Conservation (phyloP, 2,888 invertebrate species). For the Pollenia labialis region DNA sequence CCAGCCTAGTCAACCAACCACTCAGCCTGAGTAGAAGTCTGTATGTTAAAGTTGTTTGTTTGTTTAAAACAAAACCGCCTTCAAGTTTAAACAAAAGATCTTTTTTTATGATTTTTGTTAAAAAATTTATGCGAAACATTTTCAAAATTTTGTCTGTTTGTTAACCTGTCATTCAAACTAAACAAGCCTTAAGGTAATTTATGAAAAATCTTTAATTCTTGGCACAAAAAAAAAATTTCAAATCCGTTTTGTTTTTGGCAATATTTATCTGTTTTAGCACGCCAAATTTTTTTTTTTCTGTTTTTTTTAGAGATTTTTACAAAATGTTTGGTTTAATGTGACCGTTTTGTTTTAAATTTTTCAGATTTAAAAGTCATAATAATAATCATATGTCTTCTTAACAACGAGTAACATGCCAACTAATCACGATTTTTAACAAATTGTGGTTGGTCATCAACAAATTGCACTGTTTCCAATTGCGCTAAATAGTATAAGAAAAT, state of each 20-base stretch:
- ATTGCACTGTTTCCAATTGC: slow-evolving; percentile 38
- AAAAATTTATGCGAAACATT: slow-evolving; percentile 25
- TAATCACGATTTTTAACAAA: slow-evolving; percentile 70
- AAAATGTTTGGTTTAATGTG: slow-evolving; percentile 25
- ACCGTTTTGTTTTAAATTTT: slow-evolving; percentile 17
- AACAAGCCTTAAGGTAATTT: slow-evolving; percentile 55
- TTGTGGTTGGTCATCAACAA: slow-evolving; percentile 55
- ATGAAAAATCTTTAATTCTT: slow-evolving; percentile 52
- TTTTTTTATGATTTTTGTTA: background rate
- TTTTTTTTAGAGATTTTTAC: background rate
- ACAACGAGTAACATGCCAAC: slow-evolving; percentile 76
- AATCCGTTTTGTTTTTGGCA: slow-evolving; percentile 35
- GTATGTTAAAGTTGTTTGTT: slow-evolving; percentile 17
- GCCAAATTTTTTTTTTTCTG: background rate
- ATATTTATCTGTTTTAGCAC: slow-evolving; percentile 7
- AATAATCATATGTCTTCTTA: slow-evolving; percentile 58
- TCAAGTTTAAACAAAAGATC: slow-evolving; percentile 44
- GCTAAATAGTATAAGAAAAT: no score
- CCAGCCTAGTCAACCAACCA: background rate
- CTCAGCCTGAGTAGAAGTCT: background rate
- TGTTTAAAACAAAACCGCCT: slow-evolving; percentile 60
- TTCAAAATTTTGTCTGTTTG: slow-evolving; percentile 55
- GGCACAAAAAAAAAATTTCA: slow-evolving; percentile 4
- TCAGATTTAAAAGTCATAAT: slow-evolving; percentile 54
- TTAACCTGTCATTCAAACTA: slow-evolving; percentile 67